Evolutionary conservation across 2,888 invertebrate genomes (phyloP).

Genomic region (Noctua comes): DNA sequence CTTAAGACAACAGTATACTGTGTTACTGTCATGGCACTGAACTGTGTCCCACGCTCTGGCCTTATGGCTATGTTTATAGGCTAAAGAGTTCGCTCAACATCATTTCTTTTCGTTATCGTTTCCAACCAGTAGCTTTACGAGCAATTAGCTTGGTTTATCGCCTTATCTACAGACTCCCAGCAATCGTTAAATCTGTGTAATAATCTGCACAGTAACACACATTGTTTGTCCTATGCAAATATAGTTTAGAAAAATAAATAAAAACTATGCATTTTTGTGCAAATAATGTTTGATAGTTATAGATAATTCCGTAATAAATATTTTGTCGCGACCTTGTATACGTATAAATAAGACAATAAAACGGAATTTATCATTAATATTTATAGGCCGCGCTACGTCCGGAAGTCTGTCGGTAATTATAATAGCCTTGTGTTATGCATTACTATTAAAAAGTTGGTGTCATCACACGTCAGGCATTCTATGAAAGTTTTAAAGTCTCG

Average conservation of each 20-base stretch:
- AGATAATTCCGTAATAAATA: slow-evolving; percentile 18
- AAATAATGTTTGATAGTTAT: not conserved
- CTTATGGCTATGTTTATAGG: slow-evolving; percentile 40
- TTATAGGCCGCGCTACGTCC: slow-evolving; percentile 31
- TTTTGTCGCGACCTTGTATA: slow-evolving; percentile 32
- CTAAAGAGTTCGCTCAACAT: slow-evolving; percentile 47
- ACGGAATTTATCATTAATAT: slow-evolving; percentile 55
- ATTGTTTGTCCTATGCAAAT: slow-evolving; percentile 26
- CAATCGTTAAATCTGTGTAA: slow-evolving; percentile 45
- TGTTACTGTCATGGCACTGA: slow-evolving; percentile 52
- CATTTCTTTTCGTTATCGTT: slow-evolving; percentile 57
- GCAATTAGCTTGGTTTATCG: slow-evolving; percentile 70
- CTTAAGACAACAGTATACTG: slow-evolving; percentile 33
- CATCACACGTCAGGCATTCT: slow-evolving; percentile 25
- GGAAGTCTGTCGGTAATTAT: slow-evolving; percentile 42
- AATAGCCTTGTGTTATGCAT: slow-evolving; percentile 36
- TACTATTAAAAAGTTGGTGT: slow-evolving; percentile 34
- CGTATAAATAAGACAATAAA: slow-evolving; percentile 44
- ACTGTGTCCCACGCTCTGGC: slow-evolving; percentile 50
- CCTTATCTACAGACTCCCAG: slow-evolving; percentile 63
- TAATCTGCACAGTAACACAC: slow-evolving; percentile 15
- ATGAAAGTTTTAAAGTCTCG: slow-evolving; percentile 32
- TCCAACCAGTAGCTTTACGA: slow-evolving; percentile 65
- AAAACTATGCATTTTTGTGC: not conserved
- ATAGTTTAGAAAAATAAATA: not conserved